These are phyloP conservation scores for Entomobrya proxima DNA, from an alignment of 2,888 invertebrate genomes.

Conservation along the genomic window DNA sequence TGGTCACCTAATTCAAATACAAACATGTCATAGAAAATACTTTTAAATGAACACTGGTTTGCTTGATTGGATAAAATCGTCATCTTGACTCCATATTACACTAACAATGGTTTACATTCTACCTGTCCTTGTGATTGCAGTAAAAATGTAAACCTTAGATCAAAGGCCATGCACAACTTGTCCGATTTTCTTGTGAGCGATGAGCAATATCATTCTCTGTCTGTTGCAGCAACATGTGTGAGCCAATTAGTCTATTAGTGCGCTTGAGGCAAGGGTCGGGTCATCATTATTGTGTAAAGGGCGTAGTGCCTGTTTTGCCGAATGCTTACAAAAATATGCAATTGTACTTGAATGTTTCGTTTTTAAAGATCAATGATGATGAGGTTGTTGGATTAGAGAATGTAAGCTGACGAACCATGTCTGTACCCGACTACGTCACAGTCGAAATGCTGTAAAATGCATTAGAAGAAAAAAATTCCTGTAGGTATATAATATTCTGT, in stretches of 20 bases:
- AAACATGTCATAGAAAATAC: too few relatives aligned
- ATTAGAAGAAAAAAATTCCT: too few relatives aligned
- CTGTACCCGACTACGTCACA: neutral
- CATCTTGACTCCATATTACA: conserved; percentile 8
- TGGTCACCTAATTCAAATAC: too few relatives aligned
- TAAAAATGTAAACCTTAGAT: neutral
- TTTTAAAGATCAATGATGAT: conserved; percentile 13
- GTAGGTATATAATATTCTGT: too few relatives aligned
- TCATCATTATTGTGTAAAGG: conserved; percentile 73
- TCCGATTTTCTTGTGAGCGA: conserved; percentile 3
- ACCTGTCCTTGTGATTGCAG: too few relatives aligned
- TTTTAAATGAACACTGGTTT: too few relatives aligned
- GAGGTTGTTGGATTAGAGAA: neutral
- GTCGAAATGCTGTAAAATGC: too few relatives aligned
- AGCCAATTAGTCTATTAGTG: conserved; percentile 74
- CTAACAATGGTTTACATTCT: too few relatives aligned
- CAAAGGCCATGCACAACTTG: neutral
- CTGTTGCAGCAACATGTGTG: conserved; percentile 70
- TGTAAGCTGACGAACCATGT: neutral
- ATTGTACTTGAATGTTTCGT: neutral
- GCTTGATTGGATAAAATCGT: neutral
- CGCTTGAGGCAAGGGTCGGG: conserved; percentile 73
- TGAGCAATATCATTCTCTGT: neutral
- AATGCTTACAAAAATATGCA: conserved; percentile 57
- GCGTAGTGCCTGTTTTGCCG: conserved; percentile 73